phyloP scores from a whole-genome alignment of 2,888 invertebrate genomes.

The Perdita meconis region DNA sequence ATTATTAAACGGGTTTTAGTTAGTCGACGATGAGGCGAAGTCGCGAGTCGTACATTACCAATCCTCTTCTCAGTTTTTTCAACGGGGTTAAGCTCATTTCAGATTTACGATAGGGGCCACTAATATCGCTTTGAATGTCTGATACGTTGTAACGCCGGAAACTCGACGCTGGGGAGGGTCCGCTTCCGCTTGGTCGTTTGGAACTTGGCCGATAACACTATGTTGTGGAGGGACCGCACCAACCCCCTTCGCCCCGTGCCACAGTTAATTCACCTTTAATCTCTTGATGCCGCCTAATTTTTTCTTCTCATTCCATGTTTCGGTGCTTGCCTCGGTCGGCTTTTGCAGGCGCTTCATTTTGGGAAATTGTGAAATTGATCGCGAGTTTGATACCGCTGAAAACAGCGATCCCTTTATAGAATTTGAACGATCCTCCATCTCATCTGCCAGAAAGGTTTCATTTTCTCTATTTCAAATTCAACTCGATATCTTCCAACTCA shows the following conservation, averaged over 20 bases:
- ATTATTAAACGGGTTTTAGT: constrained; percentile 51
- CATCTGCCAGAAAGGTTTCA: too few species aligned
- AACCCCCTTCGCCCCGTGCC: constrained; percentile 8
- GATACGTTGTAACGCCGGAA: constrained; percentile 64
- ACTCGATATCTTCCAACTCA: too few species aligned
- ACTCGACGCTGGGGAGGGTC: constrained; percentile 40
- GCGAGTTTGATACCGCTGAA: neutral
- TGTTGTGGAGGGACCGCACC: constrained; percentile 48
- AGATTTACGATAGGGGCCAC: constrained; percentile 61
- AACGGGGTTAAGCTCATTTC: constrained; percentile 43
- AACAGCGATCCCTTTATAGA: neutral
- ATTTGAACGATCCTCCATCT: too few species aligned
- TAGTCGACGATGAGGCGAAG: neutral
- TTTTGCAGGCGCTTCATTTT: neutral
- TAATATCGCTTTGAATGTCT: constrained; percentile 66
- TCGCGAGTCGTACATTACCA: constrained; percentile 39
- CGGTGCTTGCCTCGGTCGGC: neutral
- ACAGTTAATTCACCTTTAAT: constrained; percentile 62
- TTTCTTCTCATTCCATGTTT: constrained; percentile 4
- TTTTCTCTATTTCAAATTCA: too few species aligned
- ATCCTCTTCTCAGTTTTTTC: constrained; percentile 42
- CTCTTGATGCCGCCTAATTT: constrained; percentile 51
- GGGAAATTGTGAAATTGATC: neutral
- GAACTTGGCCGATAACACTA: constrained; percentile 61
- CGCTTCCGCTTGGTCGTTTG: constrained; percentile 53